Evolutionary conservation across 2,113 vertebrate genomes (phyloP), one percentile per base, ranked within the genome.

Genomic region (Porphyrio hochstetteri): DNA sequence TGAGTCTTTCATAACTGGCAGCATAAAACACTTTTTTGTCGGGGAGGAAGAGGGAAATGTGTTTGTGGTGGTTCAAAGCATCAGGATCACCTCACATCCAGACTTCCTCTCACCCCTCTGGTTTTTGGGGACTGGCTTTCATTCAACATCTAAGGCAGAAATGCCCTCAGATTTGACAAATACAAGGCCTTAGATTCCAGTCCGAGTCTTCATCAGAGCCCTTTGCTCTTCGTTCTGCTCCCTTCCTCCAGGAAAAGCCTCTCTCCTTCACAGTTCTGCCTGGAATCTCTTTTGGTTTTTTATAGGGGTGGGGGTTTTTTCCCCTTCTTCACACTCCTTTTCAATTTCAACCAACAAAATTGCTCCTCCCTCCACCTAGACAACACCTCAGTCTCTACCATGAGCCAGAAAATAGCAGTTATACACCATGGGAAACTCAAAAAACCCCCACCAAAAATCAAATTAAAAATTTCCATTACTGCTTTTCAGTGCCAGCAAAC

Each of bases 181-280:
- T 94, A 76, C 15, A 9, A 82, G 3, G 25, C 2, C 3, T 53
- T 33, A 24, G 27, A 46, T 24, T 36, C 36, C 25, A 44, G 11
- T 42, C 0, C 27, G 56, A 59, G 28, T 21, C 15, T 40, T 64
- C 7, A 0, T 27, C 40, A 6, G 14, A 68, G 9, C 1, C 10
- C 13, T 10, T 25, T 57, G 38, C 38, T 82, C 4, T 18, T 69
- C 8, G 11, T 70, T 84, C 42, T 42, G 5, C 46, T 68, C 29
- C 17, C 5, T 44, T 75, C 42, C 40, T 36, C 56, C 5, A 7
- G 75, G 33, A 82, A 88, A 74, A 60, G 1, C 13, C 12, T 57
- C 33, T 60, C 52, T 71, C 55, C 17, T 88, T 60, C 5, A 2
- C 52, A 82, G 9, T 46, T 59, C 53, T 77, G 36, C 7, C 81